phyloP scores from a whole-genome alignment of 2,888 invertebrate genomes.

The Phyllotreta striolata region DNA sequence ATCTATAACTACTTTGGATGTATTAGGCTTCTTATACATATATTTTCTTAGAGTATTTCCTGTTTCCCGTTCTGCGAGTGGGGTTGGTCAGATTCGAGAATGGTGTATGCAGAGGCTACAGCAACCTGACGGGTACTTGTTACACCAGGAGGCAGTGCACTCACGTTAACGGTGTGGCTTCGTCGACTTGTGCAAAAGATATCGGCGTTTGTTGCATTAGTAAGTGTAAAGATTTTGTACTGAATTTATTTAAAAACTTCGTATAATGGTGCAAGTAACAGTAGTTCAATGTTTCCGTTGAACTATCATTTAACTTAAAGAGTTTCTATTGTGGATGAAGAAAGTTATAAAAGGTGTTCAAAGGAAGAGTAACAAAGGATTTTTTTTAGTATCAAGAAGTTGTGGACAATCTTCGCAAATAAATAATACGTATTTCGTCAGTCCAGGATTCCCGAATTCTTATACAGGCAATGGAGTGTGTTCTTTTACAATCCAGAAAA shows the following conservation, averaged over 20 bases:
- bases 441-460: slow-evolving; percentile 77
- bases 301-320: too few species aligned
- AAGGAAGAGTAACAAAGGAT: neutral
- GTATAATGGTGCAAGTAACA: too few species aligned
- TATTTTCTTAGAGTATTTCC: slow-evolving; percentile 10
- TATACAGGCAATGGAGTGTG: slow-evolving; percentile 76
- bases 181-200: slow-evolving; percentile 74
- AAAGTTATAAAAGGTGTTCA: neutral
- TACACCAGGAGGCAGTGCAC: slow-evolving; percentile 76
- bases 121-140: slow-evolving; percentile 76
- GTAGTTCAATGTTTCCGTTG: too few species aligned
- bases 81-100: slow-evolving; percentile 77
- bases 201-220: slow-evolving; percentile 85
- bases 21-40: neutral
- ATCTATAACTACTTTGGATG: neutral
- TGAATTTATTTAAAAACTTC: too few species aligned
- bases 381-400: slow-evolving; percentile 71
- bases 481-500: slow-evolving; percentile 73
- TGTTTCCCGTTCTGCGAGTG: slow-evolving; percentile 43
- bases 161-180: slow-evolving; percentile 73
- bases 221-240: too few species aligned
- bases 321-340: too few species aligned
- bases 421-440: slow-evolving; percentile 87
- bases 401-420: slow-evolving; percentile 75
- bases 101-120: slow-evolving; percentile 71